Percentiles rank a stretch among this genome's conserved stretches.
These are phyloP conservation scores for Indicator indicator DNA, from an alignment of 2,113 vertebrate species.

Conservation along the genomic window DNA sequence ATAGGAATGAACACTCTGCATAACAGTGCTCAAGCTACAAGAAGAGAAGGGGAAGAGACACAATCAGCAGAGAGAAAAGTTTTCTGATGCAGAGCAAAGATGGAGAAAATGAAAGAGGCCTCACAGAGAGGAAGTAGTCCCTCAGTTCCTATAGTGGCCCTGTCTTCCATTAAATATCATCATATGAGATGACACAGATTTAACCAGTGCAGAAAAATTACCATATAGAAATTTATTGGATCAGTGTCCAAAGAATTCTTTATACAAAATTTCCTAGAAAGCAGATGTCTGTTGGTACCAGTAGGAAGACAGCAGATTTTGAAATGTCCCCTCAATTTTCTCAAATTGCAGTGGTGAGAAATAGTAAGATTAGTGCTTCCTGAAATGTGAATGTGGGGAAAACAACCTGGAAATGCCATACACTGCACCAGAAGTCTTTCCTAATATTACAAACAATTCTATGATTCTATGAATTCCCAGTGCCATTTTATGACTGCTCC, in stretches of 20 bases:
- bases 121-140: background rate
- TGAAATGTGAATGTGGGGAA: background rate
- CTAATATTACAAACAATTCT: background rate
- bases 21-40: background rate
- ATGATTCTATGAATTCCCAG: background rate
- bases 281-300: background rate
- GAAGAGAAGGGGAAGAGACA: background rate
- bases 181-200: background rate
- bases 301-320: background rate
- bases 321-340: background rate
- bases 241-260: background rate
- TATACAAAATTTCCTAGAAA: background rate
- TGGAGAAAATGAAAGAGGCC: background rate
- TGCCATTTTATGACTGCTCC: background rate
- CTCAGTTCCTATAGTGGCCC: background rate
- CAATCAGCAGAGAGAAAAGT: background rate
- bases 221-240: background rate
- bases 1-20: background rate
- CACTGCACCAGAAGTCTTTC: background rate
- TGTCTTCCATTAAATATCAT: background rate
- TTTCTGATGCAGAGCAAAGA: background rate
- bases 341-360: background rate
- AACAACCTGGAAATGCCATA: background rate
- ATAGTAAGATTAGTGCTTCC: background rate
- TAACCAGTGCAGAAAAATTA: background rate